A percentile compares a stretch with the other conserved stretches of the same genome.
These are phyloP conservation scores for Nesogale talazaci DNA, from an alignment of 2,113 vertebrate genomes.

Conservation along the genomic window DNA sequence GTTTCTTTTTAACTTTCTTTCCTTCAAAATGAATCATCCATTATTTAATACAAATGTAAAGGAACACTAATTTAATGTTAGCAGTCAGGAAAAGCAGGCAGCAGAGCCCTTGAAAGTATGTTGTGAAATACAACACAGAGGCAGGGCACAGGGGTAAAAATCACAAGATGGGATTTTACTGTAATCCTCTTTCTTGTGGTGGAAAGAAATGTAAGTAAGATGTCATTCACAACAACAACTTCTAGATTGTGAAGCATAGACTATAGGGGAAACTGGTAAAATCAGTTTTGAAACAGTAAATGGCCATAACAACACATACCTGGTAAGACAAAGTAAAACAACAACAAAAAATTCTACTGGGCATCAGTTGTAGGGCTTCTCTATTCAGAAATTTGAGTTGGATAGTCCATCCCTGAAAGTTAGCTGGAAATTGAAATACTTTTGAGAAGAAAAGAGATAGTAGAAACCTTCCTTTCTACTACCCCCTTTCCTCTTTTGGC, in stretches of 20 bases:
- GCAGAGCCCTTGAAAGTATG: background rate
- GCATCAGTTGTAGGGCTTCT: background rate
- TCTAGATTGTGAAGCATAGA: background rate
- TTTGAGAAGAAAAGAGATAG: background rate
- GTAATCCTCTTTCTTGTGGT: background rate
- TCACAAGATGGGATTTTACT: constrained; percentile 1
- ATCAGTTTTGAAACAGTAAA: constrained; percentile 17
- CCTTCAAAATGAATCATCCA: constrained; percentile 16
- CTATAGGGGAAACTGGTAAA: background rate
- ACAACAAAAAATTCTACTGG: background rate
- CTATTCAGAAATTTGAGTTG: background rate
- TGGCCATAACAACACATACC: background rate
- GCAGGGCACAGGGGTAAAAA: constrained; percentile 9
- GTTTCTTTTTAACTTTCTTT: constrained; percentile 9
- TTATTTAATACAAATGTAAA: constrained; percentile 49
- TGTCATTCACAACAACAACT: background rate
- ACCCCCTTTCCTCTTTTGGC: background rate
- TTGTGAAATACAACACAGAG: background rate
- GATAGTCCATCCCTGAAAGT: background rate
- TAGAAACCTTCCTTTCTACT: background rate
- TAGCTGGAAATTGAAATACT: constrained; percentile 7
- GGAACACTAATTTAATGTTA: constrained; percentile 35
- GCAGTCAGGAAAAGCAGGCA: background rate
- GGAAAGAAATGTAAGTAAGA: background rate
- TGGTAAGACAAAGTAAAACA: background rate